Base-by-base conservation (phyloP, 1,140 invertebrate species). In the Proales similis region DNA sequence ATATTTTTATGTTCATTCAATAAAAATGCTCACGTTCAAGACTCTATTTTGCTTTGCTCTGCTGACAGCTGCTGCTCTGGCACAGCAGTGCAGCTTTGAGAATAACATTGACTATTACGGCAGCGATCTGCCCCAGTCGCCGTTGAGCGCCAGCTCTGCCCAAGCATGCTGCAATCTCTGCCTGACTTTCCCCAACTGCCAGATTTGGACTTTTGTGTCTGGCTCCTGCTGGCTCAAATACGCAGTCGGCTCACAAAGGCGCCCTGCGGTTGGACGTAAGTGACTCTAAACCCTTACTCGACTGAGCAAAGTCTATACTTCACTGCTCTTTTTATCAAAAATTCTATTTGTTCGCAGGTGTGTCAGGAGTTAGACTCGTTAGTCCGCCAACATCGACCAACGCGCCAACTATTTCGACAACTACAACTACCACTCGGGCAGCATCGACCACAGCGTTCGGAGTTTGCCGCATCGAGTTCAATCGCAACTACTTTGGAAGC, bases 151-250 rank as follows among this genome's bases (percentile, higher is more conserved):
- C 17, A 27, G 4, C 11, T 57, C 51, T 19, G 30, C 45, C 19
- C 24, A 39, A 14, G 38, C 27, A 7, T 57, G 51, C n/a, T 57
- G 51, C 45, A 7, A n/a, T 0, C 1, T 26, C 17, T 57, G 51
- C n/a, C 26, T 26, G 17, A 4, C 17, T 29, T 29, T 26, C 19
- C 11, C 24, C 3, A 4, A 2, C 14, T 57, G 51, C 32, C 14
- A 5, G 17, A 42, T 42, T 17, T 57, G 51, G 51, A 57, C 51
- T 6, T 57, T 42, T 57, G 33, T 9, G 9, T 42, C 33, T 7
- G 51, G 51, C 20, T 36, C 51, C 45, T 57, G 51, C n/a, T 57
- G 51, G 51, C 2, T 57, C 29, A 57, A 57, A 27, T 43, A 43
- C 32, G 20, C 33, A 42, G 51, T 57, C 30, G 51, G 51, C 20